phyloP scores from a whole-genome alignment of 2,888 invertebrate species.

The Homarus gammarus region DNA sequence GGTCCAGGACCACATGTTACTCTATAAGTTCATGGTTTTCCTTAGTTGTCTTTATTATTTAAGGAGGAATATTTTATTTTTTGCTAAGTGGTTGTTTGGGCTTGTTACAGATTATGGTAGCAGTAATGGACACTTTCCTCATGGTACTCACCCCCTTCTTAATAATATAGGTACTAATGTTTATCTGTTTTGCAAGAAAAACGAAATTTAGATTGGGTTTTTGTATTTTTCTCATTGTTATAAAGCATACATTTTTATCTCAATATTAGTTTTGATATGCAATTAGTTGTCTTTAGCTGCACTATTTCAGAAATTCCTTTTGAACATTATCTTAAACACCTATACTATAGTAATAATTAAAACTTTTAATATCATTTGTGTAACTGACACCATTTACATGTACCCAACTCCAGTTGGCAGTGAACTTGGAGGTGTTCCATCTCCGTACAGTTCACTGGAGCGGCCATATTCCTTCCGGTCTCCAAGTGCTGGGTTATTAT shows the following conservation, averaged over 20 bases:
- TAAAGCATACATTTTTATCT: neutral
- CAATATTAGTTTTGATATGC: neutral
- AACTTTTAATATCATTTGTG: neutral
- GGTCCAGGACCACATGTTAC: too few relatives aligned
- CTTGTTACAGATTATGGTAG: conserved; percentile 48
- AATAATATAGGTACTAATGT: conserved; percentile 43
- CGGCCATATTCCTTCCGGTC: conserved; percentile 25
- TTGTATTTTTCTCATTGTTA: neutral
- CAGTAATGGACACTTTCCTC: conserved; percentile 50
- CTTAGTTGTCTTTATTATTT: neutral
- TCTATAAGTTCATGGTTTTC: too few relatives aligned
- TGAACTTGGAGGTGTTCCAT: conserved; percentile 11
- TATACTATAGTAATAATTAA: neutral
- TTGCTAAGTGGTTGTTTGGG: conserved; percentile 22
- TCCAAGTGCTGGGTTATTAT: conserved; percentile 29
- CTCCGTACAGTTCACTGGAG: conserved; percentile 23
- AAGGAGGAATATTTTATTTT: neutral
- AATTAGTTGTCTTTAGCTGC: neutral
- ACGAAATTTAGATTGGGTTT: neutral
- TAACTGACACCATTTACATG: neutral
- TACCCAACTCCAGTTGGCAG: conserved; percentile 33
- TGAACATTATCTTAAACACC: neutral
- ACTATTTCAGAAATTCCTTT: neutral
- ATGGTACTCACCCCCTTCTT: conserved; percentile 42
- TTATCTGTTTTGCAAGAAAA: neutral